Conservation (phyloP, 2,113 vertebrate genomes). For the Aegotheles bennettii region DNA sequence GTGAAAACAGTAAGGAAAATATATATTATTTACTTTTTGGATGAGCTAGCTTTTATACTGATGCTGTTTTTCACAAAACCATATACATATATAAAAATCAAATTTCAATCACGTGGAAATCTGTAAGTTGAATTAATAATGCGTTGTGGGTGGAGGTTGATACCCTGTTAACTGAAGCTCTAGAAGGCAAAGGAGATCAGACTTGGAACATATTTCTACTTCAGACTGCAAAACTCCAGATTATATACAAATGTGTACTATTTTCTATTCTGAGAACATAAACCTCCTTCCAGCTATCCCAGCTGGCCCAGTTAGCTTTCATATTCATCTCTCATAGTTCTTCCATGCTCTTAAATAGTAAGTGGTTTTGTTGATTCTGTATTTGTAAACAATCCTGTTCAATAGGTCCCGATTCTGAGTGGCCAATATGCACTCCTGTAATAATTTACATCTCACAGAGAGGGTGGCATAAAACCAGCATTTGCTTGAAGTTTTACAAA, state of each 20-base stretch:
- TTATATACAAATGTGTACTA: background rate
- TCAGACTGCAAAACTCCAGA: background rate
- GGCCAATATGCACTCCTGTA: background rate
- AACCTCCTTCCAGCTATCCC: background rate
- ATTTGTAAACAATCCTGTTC: background rate
- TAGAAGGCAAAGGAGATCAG: background rate
- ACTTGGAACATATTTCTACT: background rate
- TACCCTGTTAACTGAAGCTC: background rate
- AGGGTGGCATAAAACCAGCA: background rate
- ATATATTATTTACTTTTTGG: background rate
- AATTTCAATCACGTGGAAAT: conserved; percentile 14
- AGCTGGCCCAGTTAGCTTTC: background rate
- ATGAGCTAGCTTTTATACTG: background rate
- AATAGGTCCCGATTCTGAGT: background rate
- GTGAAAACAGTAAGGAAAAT: conserved; percentile 1
- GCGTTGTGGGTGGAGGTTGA: background rate
- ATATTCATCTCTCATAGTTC: background rate
- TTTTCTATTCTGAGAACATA: background rate
- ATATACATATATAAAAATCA: background rate
- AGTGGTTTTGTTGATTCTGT: background rate
- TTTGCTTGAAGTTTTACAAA: background rate
- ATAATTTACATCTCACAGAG: background rate
- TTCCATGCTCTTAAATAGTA: background rate
- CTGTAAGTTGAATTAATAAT: background rate
- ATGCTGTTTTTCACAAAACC: background rate